Percentiles rank a stretch among this genome's conserved stretches.
Conservation (phyloP, 2,113 vertebrate species). For the Dryoscopus gambensis region DNA sequence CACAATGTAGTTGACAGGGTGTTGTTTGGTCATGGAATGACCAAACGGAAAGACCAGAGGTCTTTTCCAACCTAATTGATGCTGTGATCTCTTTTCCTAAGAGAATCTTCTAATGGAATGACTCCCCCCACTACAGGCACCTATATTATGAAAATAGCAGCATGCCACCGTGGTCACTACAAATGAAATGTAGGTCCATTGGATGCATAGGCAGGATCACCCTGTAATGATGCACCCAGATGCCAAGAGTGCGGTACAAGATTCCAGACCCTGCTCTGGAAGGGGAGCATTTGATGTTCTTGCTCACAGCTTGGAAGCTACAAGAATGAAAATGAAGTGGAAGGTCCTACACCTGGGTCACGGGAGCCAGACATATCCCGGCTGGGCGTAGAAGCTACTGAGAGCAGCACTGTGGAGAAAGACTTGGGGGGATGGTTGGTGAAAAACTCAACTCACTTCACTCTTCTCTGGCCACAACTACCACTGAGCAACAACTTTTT, state of each 20-base stretch:
- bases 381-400: rapidly evolving
- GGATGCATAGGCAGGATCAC: rapidly evolving
- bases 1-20: neutral
- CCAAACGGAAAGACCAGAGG: too few species aligned
- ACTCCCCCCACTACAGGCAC: neutral
- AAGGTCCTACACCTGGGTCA: neutral
- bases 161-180: neutral
- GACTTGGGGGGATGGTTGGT: too few species aligned
- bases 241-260: rapidly evolving
- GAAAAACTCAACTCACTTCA: neutral
- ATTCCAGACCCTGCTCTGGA: neutral
- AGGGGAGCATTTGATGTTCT: neutral
- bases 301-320: neutral
- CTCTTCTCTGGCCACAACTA: neutral
- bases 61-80: neutral
- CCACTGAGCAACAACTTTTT: neutral
- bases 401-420: neutral
- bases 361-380: neutral
- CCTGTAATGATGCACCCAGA: neutral
- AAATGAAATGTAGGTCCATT: neutral
- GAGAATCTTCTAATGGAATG: neutral
- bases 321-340: neutral
- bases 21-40: neutral
- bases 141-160: neutral
- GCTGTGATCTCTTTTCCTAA: neutral